Percentiles rank a stretch among this genome's conserved stretches.
Evolutionary conservation across 1,140 invertebrate species (phyloP).

Genomic region (Lineus longissimus): DNA sequence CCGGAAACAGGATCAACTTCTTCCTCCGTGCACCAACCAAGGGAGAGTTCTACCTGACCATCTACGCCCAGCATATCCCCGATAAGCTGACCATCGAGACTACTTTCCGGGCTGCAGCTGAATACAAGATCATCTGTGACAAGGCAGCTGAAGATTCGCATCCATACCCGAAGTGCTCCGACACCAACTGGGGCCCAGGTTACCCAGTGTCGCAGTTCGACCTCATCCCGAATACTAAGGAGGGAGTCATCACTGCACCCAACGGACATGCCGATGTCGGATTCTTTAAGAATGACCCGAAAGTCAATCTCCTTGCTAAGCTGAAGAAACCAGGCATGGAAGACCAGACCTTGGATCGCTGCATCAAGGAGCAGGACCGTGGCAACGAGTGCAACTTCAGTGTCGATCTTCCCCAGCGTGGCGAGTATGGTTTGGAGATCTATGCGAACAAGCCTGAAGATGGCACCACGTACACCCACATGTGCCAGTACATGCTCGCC

Average conservation of each 20-base stretch:
- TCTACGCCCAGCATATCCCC: constrained; percentile 48
- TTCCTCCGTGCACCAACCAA: constrained; percentile 46
- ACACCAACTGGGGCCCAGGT: constrained; percentile 53
- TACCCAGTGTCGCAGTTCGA: constrained; percentile 48
- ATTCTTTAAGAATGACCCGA: constrained; percentile 34
- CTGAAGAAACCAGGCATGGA: constrained; percentile 41
- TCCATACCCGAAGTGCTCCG: constrained; percentile 48
- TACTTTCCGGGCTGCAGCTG: constrained; percentile 49
- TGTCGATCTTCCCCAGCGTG: constrained; percentile 35
- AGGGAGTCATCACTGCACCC: constrained; percentile 23
- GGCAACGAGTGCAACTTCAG: constrained; percentile 33
- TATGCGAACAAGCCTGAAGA: constrained; percentile 53
- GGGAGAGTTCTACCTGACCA: constrained; percentile 52
- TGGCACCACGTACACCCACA: constrained; percentile 52
- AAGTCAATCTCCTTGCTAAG: constrained; percentile 39
- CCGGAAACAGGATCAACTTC: constrained; percentile 44
- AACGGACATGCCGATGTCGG: constrained; percentile 21
- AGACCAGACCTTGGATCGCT: constrained; percentile 37
- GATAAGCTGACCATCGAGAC: constrained; percentile 47
- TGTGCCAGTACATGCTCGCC: constrained; percentile 53
- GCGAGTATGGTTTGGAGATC: constrained; percentile 53
- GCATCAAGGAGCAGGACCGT: constrained; percentile 36
- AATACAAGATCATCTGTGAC: constrained; percentile 53
- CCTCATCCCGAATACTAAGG: constrained; percentile 38
- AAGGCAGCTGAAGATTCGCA: constrained; percentile 32